Conservation (phyloP, 2,797 vertebrate genomes). For the Botia almorhae region DNA sequence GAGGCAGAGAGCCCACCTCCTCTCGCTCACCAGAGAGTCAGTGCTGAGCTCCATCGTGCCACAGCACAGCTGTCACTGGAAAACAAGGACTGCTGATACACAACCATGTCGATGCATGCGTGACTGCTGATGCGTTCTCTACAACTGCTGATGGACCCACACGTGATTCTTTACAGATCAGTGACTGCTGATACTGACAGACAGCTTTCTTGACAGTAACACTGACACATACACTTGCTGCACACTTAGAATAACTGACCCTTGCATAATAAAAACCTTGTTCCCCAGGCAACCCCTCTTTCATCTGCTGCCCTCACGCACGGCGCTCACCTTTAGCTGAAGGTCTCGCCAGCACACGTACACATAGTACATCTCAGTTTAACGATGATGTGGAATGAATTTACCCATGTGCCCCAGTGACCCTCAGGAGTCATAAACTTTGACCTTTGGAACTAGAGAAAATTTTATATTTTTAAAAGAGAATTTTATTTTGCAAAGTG, state of each 20-base stretch:
- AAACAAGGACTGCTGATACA: conserved; percentile 87
- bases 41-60: conserved; percentile 87
- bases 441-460: conserved; percentile 56
- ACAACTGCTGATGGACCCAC: conserved; percentile 27
- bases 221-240: conserved; percentile 27
- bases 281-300: not conserved
- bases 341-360: conserved; percentile 20
- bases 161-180: conserved; percentile 21
- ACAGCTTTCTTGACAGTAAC: conserved; percentile 36
- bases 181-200: conserved; percentile 49
- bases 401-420: conserved; percentile 54
- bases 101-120: conserved; percentile 11
- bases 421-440: conserved; percentile 68
- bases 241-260: conserved; percentile 25
- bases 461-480: conserved; percentile 43
- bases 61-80: conserved; percentile 91
- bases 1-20: conserved; percentile 73
- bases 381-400: conserved; percentile 19
- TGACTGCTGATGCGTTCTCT: not conserved
- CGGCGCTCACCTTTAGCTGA: not conserved
- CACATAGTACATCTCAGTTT: conserved; percentile 19
- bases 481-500: conserved; percentile 58
- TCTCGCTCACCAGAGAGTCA: conserved; percentile 75
- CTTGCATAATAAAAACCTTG: not conserved
- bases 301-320: not conserved